Evolutionary conservation across 2,888 invertebrate genomes (phyloP).

Genomic region (Psylliodes chrysocephalus): DNA sequence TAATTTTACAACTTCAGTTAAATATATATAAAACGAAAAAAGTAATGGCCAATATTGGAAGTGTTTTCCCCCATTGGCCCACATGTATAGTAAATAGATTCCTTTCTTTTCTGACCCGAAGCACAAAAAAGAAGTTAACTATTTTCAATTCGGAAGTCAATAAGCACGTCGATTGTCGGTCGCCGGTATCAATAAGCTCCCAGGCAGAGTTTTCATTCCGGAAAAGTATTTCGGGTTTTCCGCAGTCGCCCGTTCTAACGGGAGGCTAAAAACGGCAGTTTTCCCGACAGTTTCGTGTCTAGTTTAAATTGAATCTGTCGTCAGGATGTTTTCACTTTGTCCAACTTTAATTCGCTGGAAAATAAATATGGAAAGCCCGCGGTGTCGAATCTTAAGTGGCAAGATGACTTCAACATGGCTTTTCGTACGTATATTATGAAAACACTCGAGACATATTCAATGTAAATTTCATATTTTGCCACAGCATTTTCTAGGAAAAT

Average conservation of each 20-base stretch:
- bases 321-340: constrained; percentile 23
- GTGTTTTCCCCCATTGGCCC: too few species aligned
- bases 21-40: too few species aligned
- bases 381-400: neutral
- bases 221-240: constrained; percentile 3
- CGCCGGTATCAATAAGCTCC: neutral
- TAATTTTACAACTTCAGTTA: too few species aligned
- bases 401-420: neutral
- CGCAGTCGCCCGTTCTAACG: neutral
- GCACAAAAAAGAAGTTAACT: too few species aligned
- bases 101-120: too few species aligned
- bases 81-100: too few species aligned
- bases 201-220: neutral
- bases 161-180: neutral
- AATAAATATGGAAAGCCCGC: constrained; percentile 1
- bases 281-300: neutral
- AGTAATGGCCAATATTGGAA: too few species aligned
- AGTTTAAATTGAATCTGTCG: constrained; percentile 21
- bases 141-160: neutral
- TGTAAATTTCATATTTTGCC: too few species aligned
- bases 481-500: too few species aligned
- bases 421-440: too few species aligned
- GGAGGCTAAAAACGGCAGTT: neutral
- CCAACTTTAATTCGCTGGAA: constrained; percentile 17
- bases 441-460: too few species aligned